Evolutionary conservation across 2,888 invertebrate genomes (phyloP).

Genomic region (Bellardia bayeri): DNA sequence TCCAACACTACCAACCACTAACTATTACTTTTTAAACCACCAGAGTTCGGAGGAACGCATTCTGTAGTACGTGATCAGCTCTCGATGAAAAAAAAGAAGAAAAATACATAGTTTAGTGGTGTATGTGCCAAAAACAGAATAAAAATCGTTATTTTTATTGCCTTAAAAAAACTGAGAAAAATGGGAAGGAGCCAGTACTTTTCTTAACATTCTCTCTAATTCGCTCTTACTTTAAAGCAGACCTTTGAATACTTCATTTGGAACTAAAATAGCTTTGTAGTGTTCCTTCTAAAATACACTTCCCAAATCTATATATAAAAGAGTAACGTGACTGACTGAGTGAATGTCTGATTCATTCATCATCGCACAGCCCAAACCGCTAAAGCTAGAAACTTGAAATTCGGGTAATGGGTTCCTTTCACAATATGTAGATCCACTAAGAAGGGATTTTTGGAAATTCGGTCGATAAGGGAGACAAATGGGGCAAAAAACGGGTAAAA

Average conservation of each 20-base stretch:
- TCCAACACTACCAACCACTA: not conserved
- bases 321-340: too few species aligned
- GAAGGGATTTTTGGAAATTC: too few species aligned
- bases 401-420: too few species aligned
- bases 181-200: constrained; percentile 3
- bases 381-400: too few species aligned
- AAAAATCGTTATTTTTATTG: constrained; percentile 38
- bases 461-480: too few species aligned
- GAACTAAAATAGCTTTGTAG: not conserved
- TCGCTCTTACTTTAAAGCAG: not conserved
- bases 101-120: constrained; percentile 13
- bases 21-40: not conserved
- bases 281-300: too few species aligned
- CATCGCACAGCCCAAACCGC: too few species aligned
- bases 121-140: constrained; percentile 26
- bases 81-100: not conserved
- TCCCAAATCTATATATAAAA: too few species aligned
- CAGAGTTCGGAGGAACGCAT: constrained; percentile 21
- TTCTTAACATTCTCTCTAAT: constrained; percentile 11
- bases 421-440: too few species aligned
- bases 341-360: too few species aligned
- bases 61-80: constrained; percentile 38
- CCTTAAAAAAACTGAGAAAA: not conserved
- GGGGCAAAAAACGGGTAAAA: too few species aligned
- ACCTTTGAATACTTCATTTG: constrained; percentile 5